phyloP scores from a whole-genome alignment of 2,113 vertebrate species.

The Hippolais icterina region DNA sequence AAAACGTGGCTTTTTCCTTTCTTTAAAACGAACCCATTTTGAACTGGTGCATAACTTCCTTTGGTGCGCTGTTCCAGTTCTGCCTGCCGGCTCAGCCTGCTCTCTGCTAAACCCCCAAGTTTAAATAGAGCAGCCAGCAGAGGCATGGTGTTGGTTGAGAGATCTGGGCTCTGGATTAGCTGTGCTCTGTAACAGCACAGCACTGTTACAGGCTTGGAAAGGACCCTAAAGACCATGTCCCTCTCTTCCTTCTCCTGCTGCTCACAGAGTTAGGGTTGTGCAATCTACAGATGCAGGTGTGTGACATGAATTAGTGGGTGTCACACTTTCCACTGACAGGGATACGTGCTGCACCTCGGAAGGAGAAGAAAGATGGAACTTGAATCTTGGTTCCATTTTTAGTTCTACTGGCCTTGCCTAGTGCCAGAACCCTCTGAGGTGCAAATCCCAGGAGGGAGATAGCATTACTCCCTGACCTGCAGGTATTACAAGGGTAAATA shows the following conservation, averaged over 20 bases:
- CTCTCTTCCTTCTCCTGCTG: not conserved
- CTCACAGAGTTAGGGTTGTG: not conserved
- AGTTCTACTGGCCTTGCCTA: not conserved
- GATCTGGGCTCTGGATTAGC: not conserved
- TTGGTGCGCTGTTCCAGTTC: not conserved
- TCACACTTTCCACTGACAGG: not conserved
- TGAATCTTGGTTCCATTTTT: conserved; percentile 33
- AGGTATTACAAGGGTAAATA: conserved; percentile 40
- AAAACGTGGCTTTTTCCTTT: not conserved
- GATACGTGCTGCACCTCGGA: not conserved
- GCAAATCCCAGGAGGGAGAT: conserved; percentile 28
- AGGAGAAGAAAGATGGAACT: conserved; percentile 4
- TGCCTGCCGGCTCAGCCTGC: not conserved
- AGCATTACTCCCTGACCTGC: not conserved
- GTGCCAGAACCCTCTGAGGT: not conserved
- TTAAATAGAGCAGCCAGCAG: not conserved
- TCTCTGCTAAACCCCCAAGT: not conserved
- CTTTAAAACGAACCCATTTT: not conserved
- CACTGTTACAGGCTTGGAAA: not conserved
- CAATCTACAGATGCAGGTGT: not conserved
- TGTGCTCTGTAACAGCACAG: not conserved
- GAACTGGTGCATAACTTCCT: not conserved
- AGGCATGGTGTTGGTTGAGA: not conserved
- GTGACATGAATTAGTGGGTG: accelerated
- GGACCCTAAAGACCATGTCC: not conserved